Evolutionary conservation across 2,113 vertebrate genomes (phyloP), one percentile per base, ranked within the genome.

Genomic region (Nyctereutes procyonoides): DNA sequence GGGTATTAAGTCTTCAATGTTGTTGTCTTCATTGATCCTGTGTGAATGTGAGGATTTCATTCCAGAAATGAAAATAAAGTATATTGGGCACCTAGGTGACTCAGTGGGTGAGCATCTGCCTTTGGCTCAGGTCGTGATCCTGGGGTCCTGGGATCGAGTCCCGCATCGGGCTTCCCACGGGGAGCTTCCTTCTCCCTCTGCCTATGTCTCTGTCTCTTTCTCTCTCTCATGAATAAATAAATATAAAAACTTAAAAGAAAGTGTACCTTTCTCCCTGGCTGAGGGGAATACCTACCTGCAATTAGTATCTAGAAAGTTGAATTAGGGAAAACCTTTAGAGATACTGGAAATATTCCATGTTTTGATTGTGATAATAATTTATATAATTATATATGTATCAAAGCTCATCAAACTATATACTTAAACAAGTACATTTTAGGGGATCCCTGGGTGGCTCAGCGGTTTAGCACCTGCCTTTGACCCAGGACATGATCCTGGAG

Each of bases 1-100:
- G 16, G 0, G 9, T 24, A 38, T 56, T 16, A 35, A 24, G 28
- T 67, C 63, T 67, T 79, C 4, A 5, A 16, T 0, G 0, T 16
- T 53, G 12, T n/a, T 20, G 16, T 81, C 9, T n/a, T 85, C 12
- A 1, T 26, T 20, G 15, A 85, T 80, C n/a, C 32, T 48, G n/a
- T 20, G 7, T 56, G 32, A 86, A 26, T 28, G 19, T 16, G 35
- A 94, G 11, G 6, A 69, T 69, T 69, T 35, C 32, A n/a, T 35
- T 19, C 76, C 43, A 26, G 16, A 60, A 55, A 90, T 11, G 43
- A 51, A 97, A 87, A 48, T 26, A 6, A 35, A 88, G 8, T 0
- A 19, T 16, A 28, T 43, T 43, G 43, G 43, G 43, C 43, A 43
- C 43, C 43, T 43, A 43, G 43, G 43, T 43, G 43, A 43, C 43